Conservation (phyloP, 1,140 invertebrate genomes). For the Drosophila pectinifera region DNA sequence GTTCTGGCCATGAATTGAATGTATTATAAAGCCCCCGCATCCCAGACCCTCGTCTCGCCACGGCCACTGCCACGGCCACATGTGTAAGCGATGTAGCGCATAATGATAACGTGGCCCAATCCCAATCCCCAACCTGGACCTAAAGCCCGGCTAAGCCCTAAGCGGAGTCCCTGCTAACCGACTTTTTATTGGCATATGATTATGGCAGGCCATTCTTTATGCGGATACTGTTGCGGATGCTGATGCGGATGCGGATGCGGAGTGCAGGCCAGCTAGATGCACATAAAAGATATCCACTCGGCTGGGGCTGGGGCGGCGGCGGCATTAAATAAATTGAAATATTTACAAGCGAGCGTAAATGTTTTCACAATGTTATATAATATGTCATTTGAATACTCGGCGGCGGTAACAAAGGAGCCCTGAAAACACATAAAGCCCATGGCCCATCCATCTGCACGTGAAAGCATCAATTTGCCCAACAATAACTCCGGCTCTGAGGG, state of each 20-base stretch:
- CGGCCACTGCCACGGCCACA: constrained; percentile 43
- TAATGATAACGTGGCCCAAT: constrained; percentile 74
- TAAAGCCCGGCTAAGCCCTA: constrained; percentile 9
- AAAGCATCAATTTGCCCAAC: constrained; percentile 60
- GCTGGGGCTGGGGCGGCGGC: constrained; percentile 12
- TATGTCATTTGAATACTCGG: constrained; percentile 66
- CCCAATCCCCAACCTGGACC: constrained; percentile 23
- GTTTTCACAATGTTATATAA: constrained; percentile 75
- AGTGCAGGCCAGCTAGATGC: constrained; percentile 63
- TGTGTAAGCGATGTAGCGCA: constrained; percentile 79
- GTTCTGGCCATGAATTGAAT: constrained; percentile 83
- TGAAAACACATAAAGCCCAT: constrained; percentile 21
- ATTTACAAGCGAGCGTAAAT: constrained; percentile 79
- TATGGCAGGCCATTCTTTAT: constrained; percentile 78
- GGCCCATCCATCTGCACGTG: constrained; percentile 49
- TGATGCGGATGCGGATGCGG: constrained; percentile 31
- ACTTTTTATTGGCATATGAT: constrained; percentile 83
- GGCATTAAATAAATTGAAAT: constrained; percentile 82
- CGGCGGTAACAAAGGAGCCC: constrained; percentile 16
- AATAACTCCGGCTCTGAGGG: constrained; percentile 31
- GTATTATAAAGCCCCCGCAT: constrained; percentile 67
- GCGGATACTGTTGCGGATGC: constrained; percentile 10
- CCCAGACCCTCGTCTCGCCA: constrained; percentile 6
- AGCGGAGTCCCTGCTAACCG: constrained; percentile 62
- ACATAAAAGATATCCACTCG: constrained; percentile 70